Conservation (phyloP, 2,113 vertebrate species). For the chimpanzee (Pan troglodytes) region NHGRI_mPanTro3-v2.1_pri NC_072408.2:104838001-104838500, state of each 20-base stretch:
- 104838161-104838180: background rate
- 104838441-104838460: background rate
- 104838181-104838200: background rate
- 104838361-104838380: too few relatives aligned
- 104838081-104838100: background rate
- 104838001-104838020: background rate
- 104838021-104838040: background rate
- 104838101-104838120: background rate
- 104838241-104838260: background rate
- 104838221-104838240: background rate
- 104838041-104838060: background rate
- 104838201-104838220: background rate
- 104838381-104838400: background rate
- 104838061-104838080: background rate
- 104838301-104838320: background rate
- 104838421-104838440: background rate
- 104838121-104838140: background rate
- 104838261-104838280: background rate
- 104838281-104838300: background rate
- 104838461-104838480: background rate
- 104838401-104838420: background rate
- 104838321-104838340: background rate
- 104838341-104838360: background rate
- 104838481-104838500: background rate
- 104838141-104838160: background rate